Evolutionary conservation across 2,888 invertebrate species (phyloP), one percentile per base, ranked within the genome.

Genomic region (Heteromurus nitidus): DNA sequence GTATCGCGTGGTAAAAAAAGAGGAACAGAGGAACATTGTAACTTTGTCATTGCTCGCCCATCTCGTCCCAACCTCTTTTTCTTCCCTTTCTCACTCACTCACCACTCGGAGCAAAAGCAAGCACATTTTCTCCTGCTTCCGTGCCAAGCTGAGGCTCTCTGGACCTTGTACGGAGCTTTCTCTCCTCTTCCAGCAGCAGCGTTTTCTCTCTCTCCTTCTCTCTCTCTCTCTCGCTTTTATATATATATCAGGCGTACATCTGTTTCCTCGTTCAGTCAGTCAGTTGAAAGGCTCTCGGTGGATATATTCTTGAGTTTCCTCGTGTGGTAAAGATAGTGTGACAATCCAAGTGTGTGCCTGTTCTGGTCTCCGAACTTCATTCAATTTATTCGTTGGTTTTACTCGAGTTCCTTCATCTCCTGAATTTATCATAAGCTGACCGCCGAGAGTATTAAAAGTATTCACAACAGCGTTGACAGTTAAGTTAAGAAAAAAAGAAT

Each of bases 21-120:
- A 62, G 18, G 9, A 72, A 36, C 58, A 69, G 47, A 69, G 28
- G 70, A 79, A 65, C 64, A 72, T 72, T 79, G 72, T 79, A 77
- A 77, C 77, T 77, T 79, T 79, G 79, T 79, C 70, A 79, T 65
- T 79, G 70, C 72, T 64, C 64, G 47, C 62, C 72, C 72, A 72
- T 65, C 64, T 62, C 77, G 36, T 70, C 64, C 70, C 64, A 1
- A 26, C 7, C 44, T 42, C 42, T 22, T 16, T 30, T 31, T 16
- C 24, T 76, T 22, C 58, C 36, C 5, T 31, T 20, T 74, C 36
- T 65, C 20, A 16, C 26, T 60, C n/a, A 13, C 55, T 20, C 64
- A 70, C 53, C 50, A 31, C n/a, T n/a, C n/a, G n/a, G n/a, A 75
- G 67, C 67, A 75, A n/a, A n/a, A 76, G 58, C 58, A 62, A 64